Evolutionary conservation across 2,888 invertebrate species (phyloP).

Genomic region (Trachelus stipa): DNA sequence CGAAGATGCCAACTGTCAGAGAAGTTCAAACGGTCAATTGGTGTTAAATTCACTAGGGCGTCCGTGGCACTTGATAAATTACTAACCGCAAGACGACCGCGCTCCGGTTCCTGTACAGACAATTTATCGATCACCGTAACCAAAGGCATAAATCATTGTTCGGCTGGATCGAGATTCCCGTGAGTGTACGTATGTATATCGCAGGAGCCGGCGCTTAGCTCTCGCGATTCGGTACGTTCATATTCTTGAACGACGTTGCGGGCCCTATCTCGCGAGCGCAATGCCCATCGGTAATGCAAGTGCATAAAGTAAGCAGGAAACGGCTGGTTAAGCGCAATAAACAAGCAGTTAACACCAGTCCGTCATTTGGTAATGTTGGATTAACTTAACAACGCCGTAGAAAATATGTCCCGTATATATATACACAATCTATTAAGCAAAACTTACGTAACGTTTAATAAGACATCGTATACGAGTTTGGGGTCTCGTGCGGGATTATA

Average conservation of each 20-base stretch:
- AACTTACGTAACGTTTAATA: not conserved
- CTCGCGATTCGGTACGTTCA: too few species aligned
- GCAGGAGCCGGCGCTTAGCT: too few species aligned
- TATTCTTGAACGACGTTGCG: too few species aligned
- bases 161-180: too few species aligned
- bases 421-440: too few species aligned
- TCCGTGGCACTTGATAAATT: slow-evolving; percentile 39
- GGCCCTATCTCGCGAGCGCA: too few species aligned
- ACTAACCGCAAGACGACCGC: not conserved
- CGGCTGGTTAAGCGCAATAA: slow-evolving; percentile 60
- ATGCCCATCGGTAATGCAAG: slow-evolving; percentile 26
- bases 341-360: slow-evolving; percentile 40
- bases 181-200: too few species aligned
- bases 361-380: slow-evolving; percentile 26
- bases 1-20: too few species aligned
- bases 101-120: too few species aligned
- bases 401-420: slow-evolving; percentile 25
- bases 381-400: slow-evolving; percentile 35
- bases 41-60: slow-evolving; percentile 51
- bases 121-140: not conserved
- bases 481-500: too few species aligned
- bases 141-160: not conserved
- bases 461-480: too few species aligned
- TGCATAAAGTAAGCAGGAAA: slow-evolving; percentile 57
- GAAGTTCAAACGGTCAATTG: slow-evolving; percentile 40